Evolutionary conservation across 1,140 invertebrate species (phyloP), one percentile per base, ranked within the genome.

Genomic region (Schlechtendalia chinensis): DNA sequence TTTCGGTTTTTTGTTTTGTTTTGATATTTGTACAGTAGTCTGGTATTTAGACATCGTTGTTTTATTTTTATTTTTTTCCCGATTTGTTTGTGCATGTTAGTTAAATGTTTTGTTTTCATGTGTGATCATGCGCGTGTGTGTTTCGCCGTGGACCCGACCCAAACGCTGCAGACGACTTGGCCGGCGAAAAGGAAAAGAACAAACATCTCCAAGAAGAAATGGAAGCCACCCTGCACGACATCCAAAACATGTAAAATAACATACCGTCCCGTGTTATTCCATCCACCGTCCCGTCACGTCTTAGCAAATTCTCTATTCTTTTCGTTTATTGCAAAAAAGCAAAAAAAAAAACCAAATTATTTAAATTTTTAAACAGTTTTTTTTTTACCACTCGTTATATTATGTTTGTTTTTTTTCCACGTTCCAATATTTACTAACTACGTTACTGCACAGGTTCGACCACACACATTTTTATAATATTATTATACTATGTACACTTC

Each of bases 141-240:
- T 39, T 59, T 67, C 81, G 71, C 47, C 22, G 22, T 39, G 50
- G 53, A 80, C n/a, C 59, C 47, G 32, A 74, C 79, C n/a, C n/a
- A 27, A 71, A n/a, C n/a, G n/a, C n/a, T 91, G 85, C 92, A 99
- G 97, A 98, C 90, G 96, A 98, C 88, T 91, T 99, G 86, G 89
- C 96, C 86, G 89, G 91, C 85, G 96, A 97, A 90, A 95, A 94
- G 89, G 94, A 95, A 89, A 96, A 96, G 90, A 97, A 96, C 90
- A 97, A 96, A 91, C 88, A 94, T 87, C 91, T 99, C 84, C 93
- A 96, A 87, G 94, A 97, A 87, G 98, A 99, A 88, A 98, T 99
- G 94, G 97, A 99, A 88, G 92, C 94, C 85, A 98, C 97, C 85
- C 92, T 99, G 88, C 95, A 98, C 69, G 96, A 98, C 89, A 97